phyloP scores from a whole-genome alignment of 2,113 vertebrate genomes.

The Ursus arctos region DNA sequence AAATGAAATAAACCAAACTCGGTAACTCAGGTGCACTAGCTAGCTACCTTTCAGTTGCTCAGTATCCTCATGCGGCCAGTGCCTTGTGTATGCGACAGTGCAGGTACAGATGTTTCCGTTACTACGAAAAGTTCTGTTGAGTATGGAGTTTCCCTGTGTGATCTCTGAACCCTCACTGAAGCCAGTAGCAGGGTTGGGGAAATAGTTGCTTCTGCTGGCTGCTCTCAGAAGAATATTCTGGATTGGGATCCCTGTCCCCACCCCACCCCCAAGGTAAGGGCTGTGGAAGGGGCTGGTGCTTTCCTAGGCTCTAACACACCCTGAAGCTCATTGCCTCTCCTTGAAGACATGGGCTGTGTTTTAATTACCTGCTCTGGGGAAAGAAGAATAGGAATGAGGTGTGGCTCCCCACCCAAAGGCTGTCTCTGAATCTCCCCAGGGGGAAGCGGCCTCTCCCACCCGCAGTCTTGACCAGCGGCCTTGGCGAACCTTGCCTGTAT shows the following conservation, averaged over 20 bases:
- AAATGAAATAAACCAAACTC: constrained; percentile 24
- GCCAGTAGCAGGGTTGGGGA: neutral
- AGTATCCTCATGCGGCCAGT: neutral
- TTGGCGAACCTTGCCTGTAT: neutral
- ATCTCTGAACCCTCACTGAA: neutral
- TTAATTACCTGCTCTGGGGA: neutral
- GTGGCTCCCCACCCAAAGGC: neutral
- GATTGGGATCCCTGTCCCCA: neutral
- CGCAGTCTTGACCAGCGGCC: neutral
- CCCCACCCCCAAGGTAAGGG: neutral
- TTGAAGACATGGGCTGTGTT: neutral
- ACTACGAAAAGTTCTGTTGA: neutral
- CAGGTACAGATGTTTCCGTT: neutral
- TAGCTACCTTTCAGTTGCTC: neutral
- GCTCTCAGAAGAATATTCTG: neutral
- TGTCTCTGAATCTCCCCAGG: neutral
- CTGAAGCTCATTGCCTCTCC: neutral
- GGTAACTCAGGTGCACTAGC: neutral
- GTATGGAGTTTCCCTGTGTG: neutral
- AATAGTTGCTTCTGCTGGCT: neutral
- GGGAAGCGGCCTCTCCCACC: neutral
- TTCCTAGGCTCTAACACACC: neutral
- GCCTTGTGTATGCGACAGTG: neutral
- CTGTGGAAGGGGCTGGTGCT: neutral
- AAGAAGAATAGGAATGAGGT: neutral